These are phyloP conservation scores for Sternotherus odoratus DNA, from an alignment of 2,797 vertebrate species.

Conservation along the genomic window DNA sequence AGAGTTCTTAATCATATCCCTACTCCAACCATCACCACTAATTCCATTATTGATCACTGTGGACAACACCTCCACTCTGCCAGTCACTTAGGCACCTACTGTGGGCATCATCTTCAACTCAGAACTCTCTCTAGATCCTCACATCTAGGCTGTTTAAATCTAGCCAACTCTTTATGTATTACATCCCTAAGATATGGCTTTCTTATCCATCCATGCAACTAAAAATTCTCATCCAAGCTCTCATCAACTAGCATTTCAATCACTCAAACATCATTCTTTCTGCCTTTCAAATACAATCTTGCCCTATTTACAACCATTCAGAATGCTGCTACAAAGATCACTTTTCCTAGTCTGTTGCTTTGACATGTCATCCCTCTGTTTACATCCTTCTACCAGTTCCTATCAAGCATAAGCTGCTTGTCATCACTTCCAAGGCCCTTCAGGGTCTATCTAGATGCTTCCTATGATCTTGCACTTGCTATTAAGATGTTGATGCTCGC, in stretches of 20 bases:
- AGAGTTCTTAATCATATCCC: background rate
- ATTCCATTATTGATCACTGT: background rate
- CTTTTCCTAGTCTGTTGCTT: background rate
- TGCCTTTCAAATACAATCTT: background rate
- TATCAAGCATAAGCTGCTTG: background rate
- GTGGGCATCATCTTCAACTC: background rate
- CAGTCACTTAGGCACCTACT: background rate
- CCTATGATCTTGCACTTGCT: background rate
- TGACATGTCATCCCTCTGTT: background rate
- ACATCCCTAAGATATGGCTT: background rate
- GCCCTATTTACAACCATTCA: background rate
- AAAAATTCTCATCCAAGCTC: background rate
- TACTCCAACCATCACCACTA: background rate
- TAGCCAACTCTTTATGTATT: background rate
- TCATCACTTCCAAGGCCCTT: background rate
- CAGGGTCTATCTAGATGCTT: background rate
- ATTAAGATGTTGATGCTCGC: too few relatives aligned
- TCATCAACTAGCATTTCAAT: background rate
- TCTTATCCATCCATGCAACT: background rate
- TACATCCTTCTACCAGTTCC: background rate
- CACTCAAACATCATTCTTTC: background rate
- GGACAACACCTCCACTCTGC: background rate
- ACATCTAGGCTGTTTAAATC: background rate
- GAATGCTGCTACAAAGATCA: background rate
- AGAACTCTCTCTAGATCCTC: background rate